Percentiles rank a stretch among this genome's conserved stretches.
Conservation (phyloP, 2,888 invertebrate genomes). For the Platyscelio sp. region DNA sequence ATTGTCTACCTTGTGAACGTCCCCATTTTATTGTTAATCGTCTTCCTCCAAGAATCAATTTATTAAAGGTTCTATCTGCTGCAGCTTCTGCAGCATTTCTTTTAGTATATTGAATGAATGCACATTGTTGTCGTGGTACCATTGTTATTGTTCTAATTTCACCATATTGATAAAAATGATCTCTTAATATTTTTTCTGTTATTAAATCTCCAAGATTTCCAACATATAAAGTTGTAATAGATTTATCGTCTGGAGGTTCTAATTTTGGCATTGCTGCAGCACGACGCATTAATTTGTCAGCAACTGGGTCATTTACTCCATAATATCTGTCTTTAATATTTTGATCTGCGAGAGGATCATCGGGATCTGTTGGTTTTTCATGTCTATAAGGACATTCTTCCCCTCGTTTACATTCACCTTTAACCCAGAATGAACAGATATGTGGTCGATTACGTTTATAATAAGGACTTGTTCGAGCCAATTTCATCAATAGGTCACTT, state of each 20-base stretch:
- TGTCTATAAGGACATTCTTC: conserved; percentile 98
- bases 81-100: conserved; percentile 96
- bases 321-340: conserved; percentile 98
- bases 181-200: conserved; percentile 95
- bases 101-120: conserved; percentile 98
- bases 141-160: conserved; percentile 97
- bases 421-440: conserved; percentile 99
- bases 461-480: conserved; percentile 97
- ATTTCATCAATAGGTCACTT: conserved; percentile 93
- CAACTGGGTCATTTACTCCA: conserved; percentile 98
- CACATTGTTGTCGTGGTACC: conserved; percentile 97
- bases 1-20: conserved; percentile 94
- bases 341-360: conserved; percentile 97
- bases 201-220: conserved; percentile 96
- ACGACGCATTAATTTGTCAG: conserved; percentile 95
- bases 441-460: conserved; percentile 97
- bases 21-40: conserved; percentile 99
- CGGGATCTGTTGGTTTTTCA: conserved; percentile 98
- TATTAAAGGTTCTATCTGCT: conserved; percentile 97
- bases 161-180: conserved; percentile 99
- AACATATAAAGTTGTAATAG: conserved; percentile 98
- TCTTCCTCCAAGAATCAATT: conserved; percentile 93
- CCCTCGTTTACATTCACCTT: conserved; percentile 97
- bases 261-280: conserved; percentile 97
- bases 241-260: conserved; percentile 97